Percentiles rank a stretch among this genome's conserved stretches.
Evolutionary conservation across 1,140 invertebrate genomes (phyloP).

Genomic region (Hyles vespertilio): DNA sequence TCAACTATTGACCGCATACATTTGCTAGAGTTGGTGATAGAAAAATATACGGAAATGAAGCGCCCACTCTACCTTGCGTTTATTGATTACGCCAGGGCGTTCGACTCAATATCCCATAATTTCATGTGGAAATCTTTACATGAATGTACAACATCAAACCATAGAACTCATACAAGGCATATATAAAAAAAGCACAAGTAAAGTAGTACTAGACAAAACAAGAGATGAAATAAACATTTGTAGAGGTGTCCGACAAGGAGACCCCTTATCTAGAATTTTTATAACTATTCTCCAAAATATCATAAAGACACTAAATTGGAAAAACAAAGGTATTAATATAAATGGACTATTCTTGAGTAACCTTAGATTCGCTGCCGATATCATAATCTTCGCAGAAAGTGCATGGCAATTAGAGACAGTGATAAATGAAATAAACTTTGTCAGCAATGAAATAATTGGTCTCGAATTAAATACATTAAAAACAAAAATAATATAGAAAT

Average conservation of each 20-base stretch:
- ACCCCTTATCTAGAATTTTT: constrained; percentile 10
- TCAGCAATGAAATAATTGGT: constrained; percentile 5
- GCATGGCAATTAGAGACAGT: constrained; percentile 1
- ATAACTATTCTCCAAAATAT: constrained; percentile 3
- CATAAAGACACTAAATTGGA: constrained; percentile 6
- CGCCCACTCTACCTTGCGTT: constrained; percentile 1
- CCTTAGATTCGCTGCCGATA: constrained; percentile 13
- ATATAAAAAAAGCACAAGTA: constrained; percentile 6
- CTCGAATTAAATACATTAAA: constrained; percentile 4
- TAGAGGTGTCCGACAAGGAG: constrained; percentile 10
- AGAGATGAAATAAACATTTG: constrained; percentile 7
- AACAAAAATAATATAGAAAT: constrained; percentile 4
- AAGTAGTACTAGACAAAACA: constrained; percentile 1
- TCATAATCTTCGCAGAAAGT: constrained; percentile 6
- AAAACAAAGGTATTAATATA: constrained; percentile 4
- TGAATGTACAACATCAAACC: neutral
- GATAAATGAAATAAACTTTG: constrained; percentile 4
- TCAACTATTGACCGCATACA: constrained; percentile 8
- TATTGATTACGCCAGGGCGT: constrained; percentile 7
- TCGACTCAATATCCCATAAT: constrained; percentile 7
- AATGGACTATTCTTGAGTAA: constrained; percentile 2
- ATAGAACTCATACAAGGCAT: constrained; percentile 10
- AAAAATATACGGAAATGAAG: constrained; percentile 5
- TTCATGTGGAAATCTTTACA: constrained; percentile 2
- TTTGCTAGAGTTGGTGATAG: constrained; percentile 3